Evolutionary conservation across 2,113 vertebrate genomes (phyloP), one percentile per base, ranked within the genome.

Genomic region (Siniperca chuatsi): DNA sequence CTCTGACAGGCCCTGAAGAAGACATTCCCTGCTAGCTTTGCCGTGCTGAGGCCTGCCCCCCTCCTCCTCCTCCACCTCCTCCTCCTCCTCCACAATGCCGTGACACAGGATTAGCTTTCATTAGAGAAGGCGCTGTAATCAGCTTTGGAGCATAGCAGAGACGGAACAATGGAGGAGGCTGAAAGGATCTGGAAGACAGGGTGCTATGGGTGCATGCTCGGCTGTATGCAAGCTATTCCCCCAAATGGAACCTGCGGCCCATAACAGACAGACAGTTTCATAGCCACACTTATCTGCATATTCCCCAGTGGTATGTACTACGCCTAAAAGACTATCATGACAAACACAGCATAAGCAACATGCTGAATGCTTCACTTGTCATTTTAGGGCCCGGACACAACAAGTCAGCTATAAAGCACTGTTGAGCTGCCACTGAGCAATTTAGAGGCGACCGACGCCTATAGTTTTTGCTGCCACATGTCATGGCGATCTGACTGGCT

Each of bases 31-130:
- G 85, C 78, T 81, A 84, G 91, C 84, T 90, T 89, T 87, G 85
- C 91, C 21, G 20, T 58, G 82, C 89, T 77, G 74, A 87, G 75
- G 73, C 79, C 86, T 69, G 62, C 89, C 16, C 58, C 64, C 78
- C 29, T 25, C 25, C 25, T 25, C 25, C 25, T 25, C 25, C 25
- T 25, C 29, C 29, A 1, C 35, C 35, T 37, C 35, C 35, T 48
- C 55, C 64, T 61, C 76, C 64, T 78, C 74, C 86, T 69, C 70
- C 88, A 90, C 93, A 87, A 84, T 89, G 80, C 90, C 72, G 81
- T 94, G 87, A 94, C 94, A 95, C 90, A 93, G 91, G 94, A 95
- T 95, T 95, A 94, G 90, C 89, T 94, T 92, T 91, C 91, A 94
- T 95, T 94, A 95, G 86, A 92, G 88, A 91, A 85, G 87, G 86